Evolutionary conservation across 2,888 invertebrate genomes (phyloP).

Genomic region (Seira ritae): DNA sequence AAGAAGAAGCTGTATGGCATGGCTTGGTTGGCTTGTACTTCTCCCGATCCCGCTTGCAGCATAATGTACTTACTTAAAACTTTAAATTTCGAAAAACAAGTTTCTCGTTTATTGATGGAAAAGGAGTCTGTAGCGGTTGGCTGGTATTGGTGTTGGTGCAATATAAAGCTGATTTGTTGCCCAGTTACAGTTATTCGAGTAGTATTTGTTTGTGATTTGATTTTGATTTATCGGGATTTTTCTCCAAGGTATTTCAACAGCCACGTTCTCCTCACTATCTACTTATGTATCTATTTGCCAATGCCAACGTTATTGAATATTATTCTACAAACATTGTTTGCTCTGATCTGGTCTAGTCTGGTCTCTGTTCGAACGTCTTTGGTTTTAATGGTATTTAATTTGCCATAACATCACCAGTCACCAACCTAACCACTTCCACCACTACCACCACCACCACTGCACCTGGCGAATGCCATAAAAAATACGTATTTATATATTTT

Average conservation of each 20-base stretch:
- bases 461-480: too few relatives aligned
- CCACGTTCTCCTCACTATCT: neutral
- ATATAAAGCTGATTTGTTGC: slow-evolving; percentile 57
- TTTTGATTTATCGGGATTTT: slow-evolving; percentile 62
- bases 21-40: slow-evolving; percentile 8
- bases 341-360: too few relatives aligned
- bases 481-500: too few relatives aligned
- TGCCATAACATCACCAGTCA: neutral
- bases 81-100: slow-evolving; percentile 58
- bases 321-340: slow-evolving; percentile 31
- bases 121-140: too few relatives aligned
- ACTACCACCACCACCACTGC: too few relatives aligned
- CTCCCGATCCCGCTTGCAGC: slow-evolving; percentile 39
- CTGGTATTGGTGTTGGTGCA: too few relatives aligned
- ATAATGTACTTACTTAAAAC: too few relatives aligned
- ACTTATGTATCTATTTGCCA: too few relatives aligned
- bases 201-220: slow-evolving; percentile 61
- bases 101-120: slow-evolving; percentile 56
- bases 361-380: too few relatives aligned
- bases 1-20: slow-evolving; percentile 12
- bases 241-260: slow-evolving; percentile 56
- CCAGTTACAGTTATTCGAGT: slow-evolving; percentile 58
- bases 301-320: neutral
- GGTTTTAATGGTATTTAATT: slow-evolving; percentile 30
- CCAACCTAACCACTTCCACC: neutral